phyloP scores from a whole-genome alignment of 1,140 invertebrate species.

The Pantala flavescens region DNA sequence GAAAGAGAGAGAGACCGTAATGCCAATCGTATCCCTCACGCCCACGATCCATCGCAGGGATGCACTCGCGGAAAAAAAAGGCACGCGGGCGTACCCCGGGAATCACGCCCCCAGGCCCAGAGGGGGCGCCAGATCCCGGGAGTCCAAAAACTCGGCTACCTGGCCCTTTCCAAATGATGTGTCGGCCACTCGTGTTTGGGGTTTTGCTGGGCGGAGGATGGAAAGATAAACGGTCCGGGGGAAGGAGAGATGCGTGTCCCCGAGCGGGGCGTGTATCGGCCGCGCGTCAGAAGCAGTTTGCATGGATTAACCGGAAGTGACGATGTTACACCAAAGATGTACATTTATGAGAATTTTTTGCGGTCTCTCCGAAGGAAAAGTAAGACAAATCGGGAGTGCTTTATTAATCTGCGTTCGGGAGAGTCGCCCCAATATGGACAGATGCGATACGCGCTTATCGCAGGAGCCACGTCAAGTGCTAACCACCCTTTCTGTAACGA shows the following conservation, averaged over 20 bases:
- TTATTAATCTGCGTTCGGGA: too few species aligned
- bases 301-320: not conserved
- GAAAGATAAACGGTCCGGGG: not conserved
- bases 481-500: not conserved
- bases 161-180: not conserved
- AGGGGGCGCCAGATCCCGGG: not conserved
- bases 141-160: not conserved
- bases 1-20: too few species aligned
- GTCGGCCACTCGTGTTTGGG: conserved; percentile 1
- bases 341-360: not conserved
- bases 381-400: not conserved
- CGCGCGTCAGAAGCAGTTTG: not conserved
- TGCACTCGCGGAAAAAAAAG: not conserved
- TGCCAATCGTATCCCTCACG: not conserved
- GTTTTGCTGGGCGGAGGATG: not conserved
- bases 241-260: not conserved
- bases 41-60: not conserved
- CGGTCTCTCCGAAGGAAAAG: not conserved
- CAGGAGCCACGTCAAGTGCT: not conserved
- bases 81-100: not conserved
- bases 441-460: not conserved
- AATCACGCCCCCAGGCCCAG: too few species aligned
- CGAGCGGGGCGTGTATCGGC: not conserved
- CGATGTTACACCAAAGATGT: not conserved
- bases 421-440: not conserved